Evolutionary conservation across 2,113 vertebrate genomes (phyloP).

Genomic region (Bothrops jararaca): DNA sequence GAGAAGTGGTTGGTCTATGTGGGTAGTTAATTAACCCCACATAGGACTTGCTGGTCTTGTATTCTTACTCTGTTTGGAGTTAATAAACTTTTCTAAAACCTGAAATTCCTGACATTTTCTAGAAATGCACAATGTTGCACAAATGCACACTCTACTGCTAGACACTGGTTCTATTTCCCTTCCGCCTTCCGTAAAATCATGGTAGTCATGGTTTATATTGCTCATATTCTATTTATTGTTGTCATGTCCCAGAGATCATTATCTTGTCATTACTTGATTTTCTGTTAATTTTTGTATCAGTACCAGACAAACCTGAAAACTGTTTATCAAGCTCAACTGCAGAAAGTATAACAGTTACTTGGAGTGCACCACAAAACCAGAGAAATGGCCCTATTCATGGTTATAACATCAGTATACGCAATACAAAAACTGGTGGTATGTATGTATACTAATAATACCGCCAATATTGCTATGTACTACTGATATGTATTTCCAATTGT

Average conservation of each 20-base stretch:
- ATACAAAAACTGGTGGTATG: accelerated
- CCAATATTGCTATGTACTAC: background rate
- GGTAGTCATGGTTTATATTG: background rate
- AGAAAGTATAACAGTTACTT: accelerated
- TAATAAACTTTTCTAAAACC: background rate
- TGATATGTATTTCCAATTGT: background rate
- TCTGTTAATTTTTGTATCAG: slow-evolving; percentile 48
- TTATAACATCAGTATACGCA: accelerated
- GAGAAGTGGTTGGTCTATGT: background rate
- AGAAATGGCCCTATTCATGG: background rate
- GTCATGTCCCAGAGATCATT: background rate
- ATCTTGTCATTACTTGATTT: background rate
- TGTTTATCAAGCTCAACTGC: accelerated
- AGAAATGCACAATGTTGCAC: background rate
- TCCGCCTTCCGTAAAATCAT: background rate
- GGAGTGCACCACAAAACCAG: accelerated
- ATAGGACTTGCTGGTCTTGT: background rate
- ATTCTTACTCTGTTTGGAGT: background rate
- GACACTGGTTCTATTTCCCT: background rate
- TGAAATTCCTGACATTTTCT: background rate
- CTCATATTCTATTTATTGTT: background rate
- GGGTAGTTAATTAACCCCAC: background rate
- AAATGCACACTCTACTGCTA: background rate
- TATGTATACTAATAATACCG: background rate
- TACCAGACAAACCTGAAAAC: background rate